Evolutionary conservation across 2,113 vertebrate genomes (phyloP), one percentile per base, ranked within the genome.

Genomic region (Kobus ellipsiprymnus): DNA sequence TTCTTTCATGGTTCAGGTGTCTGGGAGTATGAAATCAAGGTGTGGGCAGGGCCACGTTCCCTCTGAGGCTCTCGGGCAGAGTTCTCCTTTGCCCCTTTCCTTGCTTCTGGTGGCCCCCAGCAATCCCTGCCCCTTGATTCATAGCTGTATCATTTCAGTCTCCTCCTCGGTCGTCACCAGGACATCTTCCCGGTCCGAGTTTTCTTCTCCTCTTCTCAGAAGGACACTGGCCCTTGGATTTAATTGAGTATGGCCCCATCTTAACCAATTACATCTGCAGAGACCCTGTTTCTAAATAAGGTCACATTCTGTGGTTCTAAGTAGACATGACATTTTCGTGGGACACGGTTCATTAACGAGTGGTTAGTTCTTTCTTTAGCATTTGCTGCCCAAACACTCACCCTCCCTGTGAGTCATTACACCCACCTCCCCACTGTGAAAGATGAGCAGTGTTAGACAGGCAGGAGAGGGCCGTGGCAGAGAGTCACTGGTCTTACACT

Each of bases 21-120:
- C 44, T 21, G 3, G 60, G 27, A 17, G 27, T 23, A 1, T 9
- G 10, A 17, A 89, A 44, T 40, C 25, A 19, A 27, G 29, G n/a
- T 40, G 16, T 25, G 27, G 21, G 7, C n/a, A 84, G 15, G 74
- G 64, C 27, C 11, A 7, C 0, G 1, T 7, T 14, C 5, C 6
- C 19, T 36, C 33, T 21, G 2, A 52, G n/a, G 8, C 29, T 62
- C 21, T 3, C 17, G 52, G 25, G 15, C 50, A 30, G 52, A 48
- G 36, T 15, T 33, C 40, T 6, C 8, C 8, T 13, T 60, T 11
- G 9, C 19, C 30, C 30, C n/a, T 48, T 48, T 25, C 7, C 21
- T 23, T 1, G 36, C 17, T 46, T 15, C 89, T 1, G 29, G 11
- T 17, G 54, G 40, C 40, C 62, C n/a, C 21, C 0, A 1, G 57